Conservation (phyloP, 1,140 invertebrate genomes). For the Hycleus phaleratus region DNA sequence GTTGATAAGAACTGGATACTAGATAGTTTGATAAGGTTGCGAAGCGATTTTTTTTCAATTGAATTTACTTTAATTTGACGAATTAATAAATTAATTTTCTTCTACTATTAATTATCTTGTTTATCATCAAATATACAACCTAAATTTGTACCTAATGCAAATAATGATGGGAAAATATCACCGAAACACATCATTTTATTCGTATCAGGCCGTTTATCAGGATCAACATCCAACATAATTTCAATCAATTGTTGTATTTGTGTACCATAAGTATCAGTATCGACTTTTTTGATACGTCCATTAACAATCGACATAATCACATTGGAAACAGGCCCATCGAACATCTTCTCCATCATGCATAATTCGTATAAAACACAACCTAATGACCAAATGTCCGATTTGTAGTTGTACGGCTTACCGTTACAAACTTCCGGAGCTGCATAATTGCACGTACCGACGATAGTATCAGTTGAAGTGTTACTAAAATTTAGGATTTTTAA, state of each 20-base stretch:
- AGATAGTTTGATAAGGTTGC: constrained; percentile 24
- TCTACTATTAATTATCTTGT: not conserved
- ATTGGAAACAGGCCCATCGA: constrained; percentile 48
- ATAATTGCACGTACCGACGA: constrained; percentile 78
- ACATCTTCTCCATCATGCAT: constrained; percentile 50
- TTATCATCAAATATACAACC: constrained; percentile 21
- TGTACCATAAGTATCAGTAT: constrained; percentile 42
- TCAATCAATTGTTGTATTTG: constrained; percentile 47
- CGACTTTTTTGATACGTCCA: constrained; percentile 44
- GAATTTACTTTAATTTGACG: constrained; percentile 1
- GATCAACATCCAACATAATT: constrained; percentile 44
- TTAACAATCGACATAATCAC: constrained; percentile 47
- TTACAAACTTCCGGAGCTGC: constrained; percentile 79
- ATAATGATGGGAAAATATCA: constrained; percentile 41
- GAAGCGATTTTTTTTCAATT: constrained; percentile 27
- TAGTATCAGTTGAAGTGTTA: constrained; percentile 46
- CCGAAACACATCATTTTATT: constrained; percentile 41
- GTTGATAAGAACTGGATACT: constrained; percentile 27
- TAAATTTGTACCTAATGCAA: constrained; percentile 23
- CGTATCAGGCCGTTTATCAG: constrained; percentile 44
- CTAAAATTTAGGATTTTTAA: constrained; percentile 9
- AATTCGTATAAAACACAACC: constrained; percentile 78
- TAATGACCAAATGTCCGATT: constrained; percentile 79
- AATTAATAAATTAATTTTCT: not conserved
- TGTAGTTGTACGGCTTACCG: constrained; percentile 62